Percentiles rank a stretch among this genome's conserved stretches.
Conservation (phyloP, 2,797 vertebrate species). For the Lithobates pipiens region DNA sequence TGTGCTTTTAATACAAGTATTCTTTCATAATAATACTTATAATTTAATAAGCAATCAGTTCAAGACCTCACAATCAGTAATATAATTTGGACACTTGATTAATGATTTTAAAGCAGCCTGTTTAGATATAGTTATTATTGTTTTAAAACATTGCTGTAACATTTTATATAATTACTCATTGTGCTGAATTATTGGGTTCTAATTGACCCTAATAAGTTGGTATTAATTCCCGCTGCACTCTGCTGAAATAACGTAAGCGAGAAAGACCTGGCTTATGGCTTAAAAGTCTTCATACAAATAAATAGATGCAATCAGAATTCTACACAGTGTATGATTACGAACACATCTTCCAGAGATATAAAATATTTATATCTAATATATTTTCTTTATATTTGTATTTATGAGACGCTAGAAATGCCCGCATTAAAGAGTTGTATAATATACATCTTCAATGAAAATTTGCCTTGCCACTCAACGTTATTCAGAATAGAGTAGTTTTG, state of each 20-base stretch:
- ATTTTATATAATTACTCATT: conserved; percentile 9
- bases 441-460: conserved; percentile 4
- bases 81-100: neutral
- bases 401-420: neutral
- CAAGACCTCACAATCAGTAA: neutral
- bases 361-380: conserved; percentile 33
- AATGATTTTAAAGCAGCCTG: neutral
- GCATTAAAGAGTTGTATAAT: conserved; percentile 2
- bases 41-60: neutral
- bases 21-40: neutral
- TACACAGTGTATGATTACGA: conserved; percentile 4
- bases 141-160: conserved; percentile 16
- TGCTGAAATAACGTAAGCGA: neutral
- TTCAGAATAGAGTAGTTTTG: neutral
- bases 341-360: neutral
- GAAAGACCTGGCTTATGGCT: neutral
- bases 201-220: neutral
- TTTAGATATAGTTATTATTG: conserved; percentile 22
- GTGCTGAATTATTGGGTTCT: neutral
- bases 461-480: neutral
- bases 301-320: conserved; percentile 12
- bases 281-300: neutral
- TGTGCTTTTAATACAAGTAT: neutral
- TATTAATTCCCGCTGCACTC: conserved; percentile 2
- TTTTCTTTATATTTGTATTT: neutral